Base-by-base conservation (phyloP, 2,888 invertebrate genomes). In the Aromia moschata region DNA sequence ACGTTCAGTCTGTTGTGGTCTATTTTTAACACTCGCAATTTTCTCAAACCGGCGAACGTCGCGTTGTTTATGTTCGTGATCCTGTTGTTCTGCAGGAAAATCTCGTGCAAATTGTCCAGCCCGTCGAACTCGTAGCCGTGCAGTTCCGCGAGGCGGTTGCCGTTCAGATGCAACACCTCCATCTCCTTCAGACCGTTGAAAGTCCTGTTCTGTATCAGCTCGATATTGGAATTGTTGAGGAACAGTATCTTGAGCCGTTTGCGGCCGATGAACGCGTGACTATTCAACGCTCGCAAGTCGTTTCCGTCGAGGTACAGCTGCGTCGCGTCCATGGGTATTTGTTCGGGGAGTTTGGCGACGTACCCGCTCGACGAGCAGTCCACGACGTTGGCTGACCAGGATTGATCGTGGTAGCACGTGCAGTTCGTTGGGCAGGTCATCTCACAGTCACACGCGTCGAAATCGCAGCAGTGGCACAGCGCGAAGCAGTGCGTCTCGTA, bases 251-350 rank as follows among this genome's bases (percentile, higher is more conserved):
- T 88, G 59, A 93, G 83, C 70, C 89, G 87, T 81, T 92, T 92
- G 67, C 93, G 85, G 2, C 93, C 94, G 70, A 94, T 91, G 80
- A 95, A 94, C 37, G 92, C 90, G 81, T 93, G 93, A 79, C 91
- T 90, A 67, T 88, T 87, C 54, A 94, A 84, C 56, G 86, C 84
- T 72, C 87, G 86, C 70, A 94, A 84, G 77, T 91, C 87, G 80
- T 94, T 93, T 64, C 93, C 93, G 79, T 93, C 93, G 62, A 95
- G 83, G 76, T 92, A 92, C 67, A 94, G 84, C 77, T 92, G 89
- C n/a, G 94, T 93, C 59, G 93, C 91, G 77, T 93, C 93, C 93
- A 94, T 94, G 7, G 94, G 94, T 76, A 95, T 91, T 81, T 89
- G 87, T 67, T 91, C 90, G 14, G 93, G 93, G 68, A 93, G 83